Evolutionary conservation across 1,140 invertebrate species (phyloP).

Genomic region (Notospermus geniculatus): DNA sequence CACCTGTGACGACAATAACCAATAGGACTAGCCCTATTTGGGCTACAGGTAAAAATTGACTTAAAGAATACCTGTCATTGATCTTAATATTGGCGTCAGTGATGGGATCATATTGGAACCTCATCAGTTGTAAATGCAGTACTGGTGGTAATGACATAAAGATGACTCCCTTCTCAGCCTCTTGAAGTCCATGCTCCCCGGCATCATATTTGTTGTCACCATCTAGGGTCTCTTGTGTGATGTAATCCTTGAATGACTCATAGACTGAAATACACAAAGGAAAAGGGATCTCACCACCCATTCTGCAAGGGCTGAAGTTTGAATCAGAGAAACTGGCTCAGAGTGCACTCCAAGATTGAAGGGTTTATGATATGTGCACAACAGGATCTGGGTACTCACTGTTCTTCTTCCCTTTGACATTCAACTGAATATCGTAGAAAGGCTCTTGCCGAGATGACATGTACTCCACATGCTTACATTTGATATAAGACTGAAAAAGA

Average conservation of each 20-base stretch:
- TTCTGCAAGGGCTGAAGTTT: no score
- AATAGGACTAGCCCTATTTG: no score
- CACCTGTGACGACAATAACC: no score
- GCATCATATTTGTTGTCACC: conserved; percentile 99
- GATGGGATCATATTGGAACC: conserved; percentile 96
- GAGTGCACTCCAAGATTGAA: no score
- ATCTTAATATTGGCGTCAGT: conserved; percentile 99
- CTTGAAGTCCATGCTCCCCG: conserved; percentile 89
- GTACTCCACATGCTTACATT: conserved; percentile 95
- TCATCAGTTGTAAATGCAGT: conserved; percentile 95
- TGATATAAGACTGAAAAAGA: conserved; percentile 81
- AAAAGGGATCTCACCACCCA: no score
- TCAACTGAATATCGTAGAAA: conserved; percentile 99
- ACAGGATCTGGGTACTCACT: conserved; percentile 70
- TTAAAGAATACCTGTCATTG: conserved; percentile 84
- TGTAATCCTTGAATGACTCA: conserved; percentile 98
- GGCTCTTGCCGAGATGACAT: conserved; percentile 93
- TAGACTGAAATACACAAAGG: conserved; percentile 77
- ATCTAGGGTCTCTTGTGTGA: conserved; percentile 90
- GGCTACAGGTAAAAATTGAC: no score
- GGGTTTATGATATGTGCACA: background rate
- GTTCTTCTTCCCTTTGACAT: conserved; percentile 98
- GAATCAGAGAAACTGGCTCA: no score
- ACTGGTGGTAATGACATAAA: conserved; percentile 97
- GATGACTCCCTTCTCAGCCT: conserved; percentile 97